These are phyloP conservation scores for Syngnathus floridae DNA, from an alignment of 2,113 vertebrate genomes.

Conservation along the genomic window DNA sequence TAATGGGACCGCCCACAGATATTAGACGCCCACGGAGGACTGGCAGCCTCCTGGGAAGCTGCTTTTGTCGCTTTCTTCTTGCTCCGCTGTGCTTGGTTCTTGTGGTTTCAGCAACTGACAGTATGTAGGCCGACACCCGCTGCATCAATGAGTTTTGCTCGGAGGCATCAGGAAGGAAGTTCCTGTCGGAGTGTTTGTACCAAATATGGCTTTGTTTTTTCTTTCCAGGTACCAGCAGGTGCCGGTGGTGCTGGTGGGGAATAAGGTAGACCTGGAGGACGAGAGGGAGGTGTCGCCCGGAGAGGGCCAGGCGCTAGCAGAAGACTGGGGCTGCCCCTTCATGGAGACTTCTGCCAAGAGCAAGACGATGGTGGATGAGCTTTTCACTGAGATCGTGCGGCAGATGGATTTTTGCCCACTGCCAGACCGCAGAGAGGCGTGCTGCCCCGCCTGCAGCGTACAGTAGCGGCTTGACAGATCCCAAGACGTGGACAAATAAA, in stretches of 20 bases:
- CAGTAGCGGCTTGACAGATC: conserved; percentile 75
- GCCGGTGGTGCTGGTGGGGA: conserved; percentile 93
- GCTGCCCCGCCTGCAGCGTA: conserved; percentile 89
- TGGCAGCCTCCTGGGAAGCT: conserved; percentile 27
- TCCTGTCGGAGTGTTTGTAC: not conserved
- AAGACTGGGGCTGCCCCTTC: conserved; percentile 96
- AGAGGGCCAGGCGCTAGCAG: conserved; percentile 88
- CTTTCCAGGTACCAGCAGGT: conserved; percentile 86
- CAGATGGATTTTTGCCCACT: conserved; percentile 97
- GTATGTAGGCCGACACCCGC: conserved; percentile 41
- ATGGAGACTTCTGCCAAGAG: conserved; percentile 98
- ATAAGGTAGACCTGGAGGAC: conserved; percentile 94
- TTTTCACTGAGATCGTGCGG: conserved; percentile 92
- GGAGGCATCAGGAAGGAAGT: conserved; percentile 2
- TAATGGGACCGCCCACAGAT: conserved; percentile 12
- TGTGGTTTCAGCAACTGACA: conserved; percentile 37
- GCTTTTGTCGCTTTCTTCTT: conserved; percentile 10
- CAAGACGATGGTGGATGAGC: conserved; percentile 97
- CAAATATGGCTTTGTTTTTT: conserved; percentile 5
- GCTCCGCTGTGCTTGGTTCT: conserved; percentile 36
- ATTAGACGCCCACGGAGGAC: not conserved
- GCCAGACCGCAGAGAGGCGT: conserved; percentile 87
- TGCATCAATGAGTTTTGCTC: not conserved
- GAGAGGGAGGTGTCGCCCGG: conserved; percentile 86
- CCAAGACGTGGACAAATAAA: not conserved